Conservation (phyloP, 2,888 invertebrate genomes). For the Agrenia bidenticulata region DNA sequence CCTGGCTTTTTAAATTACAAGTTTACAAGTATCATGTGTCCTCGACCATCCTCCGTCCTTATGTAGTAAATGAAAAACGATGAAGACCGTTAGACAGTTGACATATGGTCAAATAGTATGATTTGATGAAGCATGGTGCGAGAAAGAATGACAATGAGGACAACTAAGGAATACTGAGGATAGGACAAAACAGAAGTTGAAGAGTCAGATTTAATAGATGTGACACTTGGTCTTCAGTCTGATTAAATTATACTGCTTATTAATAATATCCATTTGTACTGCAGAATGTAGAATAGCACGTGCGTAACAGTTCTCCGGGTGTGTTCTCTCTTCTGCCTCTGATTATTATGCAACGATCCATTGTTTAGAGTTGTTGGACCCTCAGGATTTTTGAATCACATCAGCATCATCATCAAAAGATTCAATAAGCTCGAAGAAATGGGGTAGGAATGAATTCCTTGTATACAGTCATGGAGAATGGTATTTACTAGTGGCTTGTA, state of each 20-base stretch:
- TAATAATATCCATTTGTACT: not conserved
- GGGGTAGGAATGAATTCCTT: too few relatives aligned
- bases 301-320: conserved; percentile 3
- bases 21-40: conserved; percentile 6
- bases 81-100: conserved; percentile 5
- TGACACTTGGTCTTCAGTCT: conserved; percentile 4
- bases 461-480: too few relatives aligned
- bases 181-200: not conserved
- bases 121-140: too few relatives aligned
- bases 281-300: not conserved
- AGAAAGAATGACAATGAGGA: too few relatives aligned
- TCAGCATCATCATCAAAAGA: too few relatives aligned
- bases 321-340: not conserved
- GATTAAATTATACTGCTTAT: conserved; percentile 8
- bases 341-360: too few relatives aligned
- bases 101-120: not conserved
- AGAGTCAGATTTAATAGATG: not conserved
- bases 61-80: not conserved
- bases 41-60: too few relatives aligned
- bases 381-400: too few relatives aligned
- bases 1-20: too few relatives aligned
- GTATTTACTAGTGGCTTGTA: too few relatives aligned
- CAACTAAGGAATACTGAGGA: not conserved
- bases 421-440: too few relatives aligned
- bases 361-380: too few relatives aligned